Conservation (phyloP, 2,113 vertebrate genomes). For the Ptyas mucosa region DNA sequence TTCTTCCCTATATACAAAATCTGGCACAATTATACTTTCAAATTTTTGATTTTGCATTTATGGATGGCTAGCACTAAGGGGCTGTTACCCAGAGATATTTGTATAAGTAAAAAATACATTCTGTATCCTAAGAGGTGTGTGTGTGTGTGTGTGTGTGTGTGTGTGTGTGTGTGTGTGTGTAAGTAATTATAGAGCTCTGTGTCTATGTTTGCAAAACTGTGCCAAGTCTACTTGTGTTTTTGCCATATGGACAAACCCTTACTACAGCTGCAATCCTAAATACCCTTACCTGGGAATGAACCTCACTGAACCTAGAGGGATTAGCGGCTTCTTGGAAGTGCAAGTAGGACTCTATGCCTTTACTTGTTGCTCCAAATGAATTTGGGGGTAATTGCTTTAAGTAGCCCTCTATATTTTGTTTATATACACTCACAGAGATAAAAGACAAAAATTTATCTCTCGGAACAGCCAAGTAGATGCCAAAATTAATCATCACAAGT, state of each 20-base stretch:
- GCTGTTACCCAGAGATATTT: neutral
- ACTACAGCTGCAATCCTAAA: neutral
- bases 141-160: neutral
- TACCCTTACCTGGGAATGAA: neutral
- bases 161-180: neutral
- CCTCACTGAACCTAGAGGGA: neutral
- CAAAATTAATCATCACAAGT: neutral
- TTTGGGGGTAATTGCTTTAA: neutral
- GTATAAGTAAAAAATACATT: neutral
- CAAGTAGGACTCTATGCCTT: neutral
- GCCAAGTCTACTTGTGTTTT: neutral
- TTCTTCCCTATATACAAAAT: neutral
- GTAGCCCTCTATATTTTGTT: neutral
- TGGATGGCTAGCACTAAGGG: neutral
- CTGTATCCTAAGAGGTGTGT: neutral
- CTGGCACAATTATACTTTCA: neutral
- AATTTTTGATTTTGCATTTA: constrained; percentile 6
- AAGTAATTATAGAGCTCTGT: neutral
- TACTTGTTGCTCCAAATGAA: neutral
- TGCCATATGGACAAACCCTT: neutral
- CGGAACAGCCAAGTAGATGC: neutral
- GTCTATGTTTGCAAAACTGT: neutral
- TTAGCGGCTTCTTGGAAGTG: neutral
- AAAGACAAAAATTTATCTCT: neutral
- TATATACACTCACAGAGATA: neutral